phyloP scores from a whole-genome alignment of 2,113 vertebrate genomes.

The Orthonyx spaldingii region DNA sequence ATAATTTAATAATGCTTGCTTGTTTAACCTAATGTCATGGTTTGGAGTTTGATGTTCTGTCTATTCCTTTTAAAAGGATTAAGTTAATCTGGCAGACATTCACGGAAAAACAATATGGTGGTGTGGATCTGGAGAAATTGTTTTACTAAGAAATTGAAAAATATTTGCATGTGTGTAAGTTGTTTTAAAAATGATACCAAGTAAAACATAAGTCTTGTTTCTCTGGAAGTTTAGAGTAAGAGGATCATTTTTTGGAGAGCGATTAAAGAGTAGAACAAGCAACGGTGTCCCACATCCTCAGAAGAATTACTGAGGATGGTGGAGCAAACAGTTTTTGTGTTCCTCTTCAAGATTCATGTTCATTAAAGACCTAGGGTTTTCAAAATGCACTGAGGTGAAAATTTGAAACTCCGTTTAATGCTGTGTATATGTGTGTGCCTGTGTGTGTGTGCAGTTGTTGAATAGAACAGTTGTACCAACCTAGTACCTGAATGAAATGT shows the following conservation, averaged over 20 bases:
- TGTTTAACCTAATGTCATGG: neutral
- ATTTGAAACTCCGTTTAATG: neutral
- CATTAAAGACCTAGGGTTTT: neutral
- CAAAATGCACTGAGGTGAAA: neutral
- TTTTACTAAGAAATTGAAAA: constrained; percentile 45
- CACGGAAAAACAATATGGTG: constrained; percentile 14
- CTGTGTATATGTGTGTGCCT: rapidly evolving
- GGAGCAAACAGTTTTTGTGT: neutral
- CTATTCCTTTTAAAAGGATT: neutral
- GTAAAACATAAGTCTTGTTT: neutral
- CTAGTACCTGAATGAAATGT: neutral
- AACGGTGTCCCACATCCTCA: neutral
- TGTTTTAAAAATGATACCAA: constrained; percentile 29
- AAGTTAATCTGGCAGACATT: constrained; percentile 4
- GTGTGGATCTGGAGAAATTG: neutral
- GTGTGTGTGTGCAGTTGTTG: neutral
- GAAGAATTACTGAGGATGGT: neutral
- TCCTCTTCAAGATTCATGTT: neutral
- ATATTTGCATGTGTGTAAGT: constrained; percentile 25
- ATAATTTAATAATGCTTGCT: neutral
- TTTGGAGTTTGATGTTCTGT: constrained; percentile 5
- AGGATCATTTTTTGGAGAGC: neutral
- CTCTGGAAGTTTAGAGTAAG: neutral
- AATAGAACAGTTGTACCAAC: neutral
- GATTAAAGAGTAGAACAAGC: neutral